Evolutionary conservation across 1,140 invertebrate species (phyloP).

Genomic region (Apis dorsata): DNA sequence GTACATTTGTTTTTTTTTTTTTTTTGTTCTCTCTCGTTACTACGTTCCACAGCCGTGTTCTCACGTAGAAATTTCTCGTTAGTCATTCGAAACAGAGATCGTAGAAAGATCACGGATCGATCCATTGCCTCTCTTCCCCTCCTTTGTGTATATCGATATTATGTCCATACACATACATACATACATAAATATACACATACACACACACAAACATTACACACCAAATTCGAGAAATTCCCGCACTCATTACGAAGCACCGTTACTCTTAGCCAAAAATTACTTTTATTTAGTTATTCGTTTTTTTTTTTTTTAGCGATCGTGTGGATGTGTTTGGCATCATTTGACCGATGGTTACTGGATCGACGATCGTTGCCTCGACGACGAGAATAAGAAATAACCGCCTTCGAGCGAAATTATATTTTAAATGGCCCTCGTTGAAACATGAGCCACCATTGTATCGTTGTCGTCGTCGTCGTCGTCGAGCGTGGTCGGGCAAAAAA

Average conservation of each 20-base stretch:
- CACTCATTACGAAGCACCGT: slow-evolving; percentile 70
- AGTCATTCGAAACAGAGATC: slow-evolving; percentile 23
- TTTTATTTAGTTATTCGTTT: slow-evolving; percentile 75
- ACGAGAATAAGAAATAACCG: not conserved
- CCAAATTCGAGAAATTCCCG: slow-evolving; percentile 49
- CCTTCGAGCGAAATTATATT: not conserved
- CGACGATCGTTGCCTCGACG: slow-evolving; percentile 4
- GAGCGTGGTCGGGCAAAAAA: not conserved
- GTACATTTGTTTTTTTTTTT: too few relatives aligned
- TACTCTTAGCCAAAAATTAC: slow-evolving; percentile 80
- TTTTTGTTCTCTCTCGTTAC: not conserved
- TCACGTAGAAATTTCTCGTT: slow-evolving; percentile 39
- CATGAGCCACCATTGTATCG: not conserved
- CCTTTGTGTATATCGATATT: slow-evolving; percentile 28
- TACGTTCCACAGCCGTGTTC: slow-evolving; percentile 42
- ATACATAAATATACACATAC: not conserved
- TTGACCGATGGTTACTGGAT: slow-evolving; percentile 8
- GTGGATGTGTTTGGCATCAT: slow-evolving; percentile 26
- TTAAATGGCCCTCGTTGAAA: not conserved
- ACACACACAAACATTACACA: not conserved
- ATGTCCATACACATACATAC: slow-evolving; percentile 16
- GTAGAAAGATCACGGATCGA: too few relatives aligned
- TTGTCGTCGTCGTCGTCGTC: too few relatives aligned
- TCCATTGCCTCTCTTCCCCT: too few relatives aligned
- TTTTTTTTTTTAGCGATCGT: slow-evolving; percentile 59